Base-by-base conservation (phyloP, 2,797 vertebrate species). In the Mustela erminea region DNA sequence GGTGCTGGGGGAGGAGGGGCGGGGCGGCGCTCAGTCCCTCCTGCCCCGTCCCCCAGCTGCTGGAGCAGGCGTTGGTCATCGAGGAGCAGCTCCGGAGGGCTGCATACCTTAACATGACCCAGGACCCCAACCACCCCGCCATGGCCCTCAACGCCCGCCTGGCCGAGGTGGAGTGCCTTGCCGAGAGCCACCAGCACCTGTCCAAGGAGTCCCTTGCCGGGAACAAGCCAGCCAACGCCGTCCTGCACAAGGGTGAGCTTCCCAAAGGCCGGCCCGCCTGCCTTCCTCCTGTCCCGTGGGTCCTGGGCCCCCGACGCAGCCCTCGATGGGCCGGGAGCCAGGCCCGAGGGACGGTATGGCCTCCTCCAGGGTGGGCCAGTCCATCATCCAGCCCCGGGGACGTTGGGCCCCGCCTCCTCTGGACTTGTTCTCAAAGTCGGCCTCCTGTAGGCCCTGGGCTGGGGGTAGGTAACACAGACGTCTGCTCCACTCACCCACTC, bases 41-140 rank as follows among this genome's bases (percentile, higher is more conserved):
- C 8, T 3, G 27, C 8, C 32, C 18, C 3, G 2, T 0, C 15
- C 21, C 12, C 0, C 98, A 99, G 99, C 96, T 99, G 98, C 98
- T 99, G 99, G 99, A 99, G 98, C 99, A 99, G 99, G 99, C 99
- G 0, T 98, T 99, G 98, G 99, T 99, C 98, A 99, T 99, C 0
- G 99, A 99, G 99, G 99, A 99, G 98, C 99, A 99, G 99, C 98
- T 99, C 89, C 98, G 99, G 81, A 98, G 99, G 96, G 99, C 99
- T 0, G 99, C 99, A 0, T 99, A 99, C 98, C 99, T 99, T 96
- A 99, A 99, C 98, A 99, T 99, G 99, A 99, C 99, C 94, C 99
- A 99, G 99, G 99, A 99, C 98, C 99, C 99, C 95, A 99, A 97
- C 88, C 99, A 99, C 98, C 99, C 99, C 0, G 99, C 99, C 99